Evolutionary conservation across 2,888 invertebrate species (phyloP).

Genomic region (Anaspis maculata): DNA sequence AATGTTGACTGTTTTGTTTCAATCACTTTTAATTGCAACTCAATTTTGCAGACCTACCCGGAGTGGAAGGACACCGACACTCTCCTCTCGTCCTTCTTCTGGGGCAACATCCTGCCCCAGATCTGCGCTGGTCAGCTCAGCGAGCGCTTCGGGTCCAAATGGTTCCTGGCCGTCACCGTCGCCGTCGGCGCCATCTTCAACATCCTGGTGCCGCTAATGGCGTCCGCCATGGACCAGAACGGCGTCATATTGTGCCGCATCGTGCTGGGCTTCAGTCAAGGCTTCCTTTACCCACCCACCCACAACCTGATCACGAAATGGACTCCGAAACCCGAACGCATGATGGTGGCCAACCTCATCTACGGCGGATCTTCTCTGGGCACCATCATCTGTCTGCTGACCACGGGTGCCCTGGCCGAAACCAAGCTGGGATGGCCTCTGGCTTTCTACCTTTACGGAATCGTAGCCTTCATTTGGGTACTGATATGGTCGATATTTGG

Average conservation of each 20-base stretch:
- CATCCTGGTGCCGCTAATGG: conserved; percentile 57
- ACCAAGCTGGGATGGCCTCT: conserved; percentile 65
- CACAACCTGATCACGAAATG: conserved; percentile 68
- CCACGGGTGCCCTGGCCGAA: conserved; percentile 39
- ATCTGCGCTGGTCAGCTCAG: conserved; percentile 62
- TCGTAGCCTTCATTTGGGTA: conserved; percentile 51
- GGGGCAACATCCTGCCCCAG: conserved; percentile 69
- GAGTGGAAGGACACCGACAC: conserved; percentile 48
- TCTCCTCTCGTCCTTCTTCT: conserved; percentile 66
- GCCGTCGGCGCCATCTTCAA: conserved; percentile 54
- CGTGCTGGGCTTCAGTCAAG: conserved; percentile 65
- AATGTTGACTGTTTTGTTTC: no score
- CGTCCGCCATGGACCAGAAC: conserved; percentile 49
- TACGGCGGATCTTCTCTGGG: conserved; percentile 44
- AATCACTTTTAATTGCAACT: not conserved
- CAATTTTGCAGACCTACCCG: conserved; percentile 40
- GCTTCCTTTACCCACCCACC: conserved; percentile 59
- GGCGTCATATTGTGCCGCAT: conserved; percentile 58
- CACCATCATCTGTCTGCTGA: conserved; percentile 1
- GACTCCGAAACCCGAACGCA: conserved; percentile 62
- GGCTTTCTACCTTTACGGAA: conserved; percentile 63
- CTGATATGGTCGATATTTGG: conserved; percentile 52
- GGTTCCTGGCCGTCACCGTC: conserved; percentile 51
- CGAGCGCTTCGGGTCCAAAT: conserved; percentile 63
- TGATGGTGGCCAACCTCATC: conserved; percentile 56